Conservation (phyloP, 2,888 invertebrate species). For the Trachelus stipa region DNA sequence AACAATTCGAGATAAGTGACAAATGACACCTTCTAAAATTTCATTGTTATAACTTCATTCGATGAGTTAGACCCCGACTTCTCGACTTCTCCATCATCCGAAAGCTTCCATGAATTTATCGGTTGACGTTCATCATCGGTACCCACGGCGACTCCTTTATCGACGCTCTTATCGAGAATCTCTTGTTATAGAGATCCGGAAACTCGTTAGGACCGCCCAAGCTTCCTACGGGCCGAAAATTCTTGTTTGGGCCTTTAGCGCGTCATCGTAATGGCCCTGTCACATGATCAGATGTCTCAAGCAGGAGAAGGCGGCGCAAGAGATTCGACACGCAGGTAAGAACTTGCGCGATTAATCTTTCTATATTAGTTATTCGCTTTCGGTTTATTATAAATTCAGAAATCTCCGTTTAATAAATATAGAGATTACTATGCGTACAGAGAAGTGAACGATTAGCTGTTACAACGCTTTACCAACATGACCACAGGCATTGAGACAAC, state of each 20-base stretch:
- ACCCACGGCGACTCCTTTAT: neutral
- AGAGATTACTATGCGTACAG: neutral
- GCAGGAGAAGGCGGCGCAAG: neutral
- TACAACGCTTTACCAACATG: neutral
- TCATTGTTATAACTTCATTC: slow-evolving; percentile 50
- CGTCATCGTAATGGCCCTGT: neutral
- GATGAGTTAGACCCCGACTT: neutral
- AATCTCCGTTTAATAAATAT: neutral
- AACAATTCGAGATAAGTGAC: slow-evolving; percentile 46
- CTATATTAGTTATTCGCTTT: neutral
- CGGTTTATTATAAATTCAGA: neutral
- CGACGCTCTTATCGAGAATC: neutral
- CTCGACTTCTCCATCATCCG: neutral
- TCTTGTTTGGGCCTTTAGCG: neutral
- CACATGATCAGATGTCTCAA: neutral
- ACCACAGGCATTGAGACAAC: neutral
- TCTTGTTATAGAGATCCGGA: neutral
- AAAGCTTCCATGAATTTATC: neutral
- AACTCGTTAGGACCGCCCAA: neutral
- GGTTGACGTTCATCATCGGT: neutral
- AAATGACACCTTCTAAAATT: slow-evolving; percentile 46
- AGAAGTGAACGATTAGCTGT: neutral
- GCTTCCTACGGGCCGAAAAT: neutral
- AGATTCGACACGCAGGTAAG: neutral
- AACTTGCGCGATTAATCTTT: neutral